Conservation (phyloP, 2,888 invertebrate genomes). For the Chrysina gloriosa region DNA sequence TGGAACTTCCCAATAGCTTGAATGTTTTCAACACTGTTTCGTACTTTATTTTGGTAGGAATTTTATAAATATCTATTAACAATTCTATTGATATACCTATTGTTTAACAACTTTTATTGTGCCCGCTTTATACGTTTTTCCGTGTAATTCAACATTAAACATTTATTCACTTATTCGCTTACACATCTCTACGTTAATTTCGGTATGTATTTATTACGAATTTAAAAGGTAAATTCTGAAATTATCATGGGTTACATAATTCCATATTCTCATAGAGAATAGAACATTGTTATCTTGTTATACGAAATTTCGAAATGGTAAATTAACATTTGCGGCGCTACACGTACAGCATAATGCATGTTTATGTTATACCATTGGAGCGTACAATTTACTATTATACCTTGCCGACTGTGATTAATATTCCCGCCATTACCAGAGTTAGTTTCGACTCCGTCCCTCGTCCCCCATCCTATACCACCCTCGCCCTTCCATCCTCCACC, state of each 20-base stretch:
- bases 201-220: no score
- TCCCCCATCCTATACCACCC: not conserved
- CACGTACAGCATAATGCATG: slow-evolving; percentile 12
- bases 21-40: no score
- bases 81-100: no score
- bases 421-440: slow-evolving; percentile 8
- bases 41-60: no score
- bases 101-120: no score
- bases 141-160: not conserved
- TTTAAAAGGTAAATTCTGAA: no score
- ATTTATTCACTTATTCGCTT: not conserved
- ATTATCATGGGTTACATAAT: no score
- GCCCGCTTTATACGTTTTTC: no score
- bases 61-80: no score
- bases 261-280: no score
- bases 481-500: slow-evolving; percentile 8
- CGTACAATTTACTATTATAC: slow-evolving; percentile 20
- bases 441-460: slow-evolving; percentile 5
- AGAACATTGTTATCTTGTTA: no score
- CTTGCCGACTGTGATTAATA: slow-evolving; percentile 26
- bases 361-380: slow-evolving; percentile 16
- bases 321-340: slow-evolving; percentile 17
- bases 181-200: not conserved
- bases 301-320: not conserved
- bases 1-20: no score